Percentiles rank a stretch among this genome's conserved stretches.
Evolutionary conservation across 1,140 invertebrate species (phyloP).

Genomic region (Bemisia tabaci): DNA sequence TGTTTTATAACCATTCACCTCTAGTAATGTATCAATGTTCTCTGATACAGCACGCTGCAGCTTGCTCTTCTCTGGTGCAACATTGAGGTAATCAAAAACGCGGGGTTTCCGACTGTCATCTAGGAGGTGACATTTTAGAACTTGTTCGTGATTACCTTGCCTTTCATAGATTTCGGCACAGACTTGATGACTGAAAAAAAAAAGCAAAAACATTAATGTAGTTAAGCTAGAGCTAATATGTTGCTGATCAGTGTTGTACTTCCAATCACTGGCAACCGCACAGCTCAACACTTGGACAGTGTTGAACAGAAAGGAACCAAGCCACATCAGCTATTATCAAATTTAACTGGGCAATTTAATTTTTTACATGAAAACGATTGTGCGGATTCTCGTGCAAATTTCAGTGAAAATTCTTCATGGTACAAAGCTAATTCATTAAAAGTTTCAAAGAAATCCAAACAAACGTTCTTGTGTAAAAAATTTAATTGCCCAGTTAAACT

Average conservation of each 20-base stretch:
- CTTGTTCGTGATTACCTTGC: conserved; percentile 38
- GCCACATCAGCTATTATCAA: too few relatives aligned
- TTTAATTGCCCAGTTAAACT: too few relatives aligned
- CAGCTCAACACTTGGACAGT: too few relatives aligned
- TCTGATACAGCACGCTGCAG: conserved; percentile 14
- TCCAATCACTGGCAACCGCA: too few relatives aligned
- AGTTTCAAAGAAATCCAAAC: too few relatives aligned
- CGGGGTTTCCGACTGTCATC: conserved; percentile 37
- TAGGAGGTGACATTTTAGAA: conserved; percentile 42
- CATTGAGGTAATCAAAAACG: conserved; percentile 26
- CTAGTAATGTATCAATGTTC: conserved; percentile 19
- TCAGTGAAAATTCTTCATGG: too few relatives aligned
- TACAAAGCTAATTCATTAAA: too few relatives aligned
- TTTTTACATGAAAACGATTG: too few relatives aligned
- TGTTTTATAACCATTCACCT: conserved; percentile 19
- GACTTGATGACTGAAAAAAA: conserved; percentile 39
- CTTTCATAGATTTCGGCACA: conserved; percentile 46
- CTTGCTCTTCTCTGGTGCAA: conserved; percentile 16
- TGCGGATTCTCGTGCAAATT: too few relatives aligned
- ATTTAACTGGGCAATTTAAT: too few relatives aligned
- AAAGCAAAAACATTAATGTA: neutral
- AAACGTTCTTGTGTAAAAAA: too few relatives aligned
- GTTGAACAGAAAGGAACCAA: too few relatives aligned
- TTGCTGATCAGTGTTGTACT: conserved; percentile 1
- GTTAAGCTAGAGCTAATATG: neutral